These are phyloP conservation scores for Delichon dasypus DNA, from an alignment of 2,797 vertebrate species.

Conservation along the genomic window DNA sequence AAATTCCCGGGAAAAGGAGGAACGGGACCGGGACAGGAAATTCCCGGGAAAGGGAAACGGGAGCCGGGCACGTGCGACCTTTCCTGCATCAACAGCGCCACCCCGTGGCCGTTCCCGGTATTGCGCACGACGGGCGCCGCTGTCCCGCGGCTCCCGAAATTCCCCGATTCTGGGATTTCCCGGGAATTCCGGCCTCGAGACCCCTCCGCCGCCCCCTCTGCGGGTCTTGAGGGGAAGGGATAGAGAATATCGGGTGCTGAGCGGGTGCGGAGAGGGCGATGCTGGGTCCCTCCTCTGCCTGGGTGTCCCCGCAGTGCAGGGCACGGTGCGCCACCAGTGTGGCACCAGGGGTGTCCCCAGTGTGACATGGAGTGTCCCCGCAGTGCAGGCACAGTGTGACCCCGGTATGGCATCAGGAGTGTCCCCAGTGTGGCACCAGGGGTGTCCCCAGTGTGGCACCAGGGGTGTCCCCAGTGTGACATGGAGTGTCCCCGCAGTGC, in stretches of 20 bases:
- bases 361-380: background rate
- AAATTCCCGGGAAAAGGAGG: background rate
- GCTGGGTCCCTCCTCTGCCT: background rate
- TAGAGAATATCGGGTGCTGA: background rate
- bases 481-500: background rate
- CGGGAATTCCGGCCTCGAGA: fast-evolving
- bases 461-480: too few relatives aligned
- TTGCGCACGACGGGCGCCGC: background rate
- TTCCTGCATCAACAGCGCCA: background rate
- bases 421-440: too few relatives aligned
- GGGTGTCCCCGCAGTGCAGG: background rate
- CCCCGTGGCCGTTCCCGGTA: background rate
- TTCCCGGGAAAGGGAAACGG: background rate
- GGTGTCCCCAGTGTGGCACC: too few relatives aligned
- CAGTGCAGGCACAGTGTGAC: too few relatives aligned
- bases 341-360: background rate
- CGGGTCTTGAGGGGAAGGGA: background rate
- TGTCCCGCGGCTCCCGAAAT: fast-evolving
- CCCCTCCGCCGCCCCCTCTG: too few relatives aligned
- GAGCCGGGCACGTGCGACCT: background rate
- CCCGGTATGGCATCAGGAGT: too few relatives aligned
- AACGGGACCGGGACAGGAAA: background rate
- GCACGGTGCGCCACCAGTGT: background rate
- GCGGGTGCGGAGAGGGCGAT: background rate
- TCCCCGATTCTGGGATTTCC: fast-evolving